phyloP scores from a whole-genome alignment of 2,888 invertebrate species.

The Harmothoe impar region DNA sequence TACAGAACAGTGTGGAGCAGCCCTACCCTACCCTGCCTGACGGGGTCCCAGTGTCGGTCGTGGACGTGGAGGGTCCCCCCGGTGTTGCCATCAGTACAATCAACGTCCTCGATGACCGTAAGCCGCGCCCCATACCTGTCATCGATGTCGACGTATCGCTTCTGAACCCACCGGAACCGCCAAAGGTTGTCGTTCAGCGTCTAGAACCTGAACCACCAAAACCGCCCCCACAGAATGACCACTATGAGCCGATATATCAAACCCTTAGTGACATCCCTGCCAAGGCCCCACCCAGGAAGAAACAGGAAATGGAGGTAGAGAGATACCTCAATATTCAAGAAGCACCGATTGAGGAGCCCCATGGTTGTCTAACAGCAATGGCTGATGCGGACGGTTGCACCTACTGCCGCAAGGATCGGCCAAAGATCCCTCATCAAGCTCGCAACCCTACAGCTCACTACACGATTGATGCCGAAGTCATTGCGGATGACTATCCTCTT shows the following conservation, averaged over 20 bases:
- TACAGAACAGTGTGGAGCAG: neutral
- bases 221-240: neutral
- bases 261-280: neutral
- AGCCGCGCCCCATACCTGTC: neutral
- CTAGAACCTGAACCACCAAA: neutral
- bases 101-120: neutral
- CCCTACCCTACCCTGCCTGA: neutral
- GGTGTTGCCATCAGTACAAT: neutral
- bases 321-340: neutral
- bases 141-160: slow-evolving; percentile 32
- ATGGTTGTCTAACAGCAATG: neutral
- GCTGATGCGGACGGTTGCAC: neutral
- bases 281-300: neutral
- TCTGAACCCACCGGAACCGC: neutral
- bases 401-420: neutral
- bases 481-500: neutral
- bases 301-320: neutral
- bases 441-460: neutral
- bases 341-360: neutral
- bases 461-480: neutral
- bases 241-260: neutral
- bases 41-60: neutral
- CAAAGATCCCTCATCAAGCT: neutral
- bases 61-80: neutral
- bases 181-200: neutral